phyloP scores from a whole-genome alignment of 2,113 vertebrate species.

The Pluvialis apricaria region DNA sequence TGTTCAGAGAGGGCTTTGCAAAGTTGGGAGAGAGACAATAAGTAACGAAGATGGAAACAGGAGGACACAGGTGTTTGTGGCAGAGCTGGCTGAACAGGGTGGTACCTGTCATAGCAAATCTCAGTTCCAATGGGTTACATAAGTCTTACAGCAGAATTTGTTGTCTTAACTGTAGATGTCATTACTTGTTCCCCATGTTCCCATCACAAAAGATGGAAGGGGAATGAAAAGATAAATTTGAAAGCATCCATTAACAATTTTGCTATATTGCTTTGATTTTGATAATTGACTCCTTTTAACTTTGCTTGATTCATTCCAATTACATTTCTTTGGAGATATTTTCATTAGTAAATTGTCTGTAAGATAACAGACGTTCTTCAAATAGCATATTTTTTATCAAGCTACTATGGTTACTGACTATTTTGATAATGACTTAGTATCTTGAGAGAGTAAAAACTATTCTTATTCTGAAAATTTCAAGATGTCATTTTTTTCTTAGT shows the following conservation, averaged over 20 bases:
- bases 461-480: neutral
- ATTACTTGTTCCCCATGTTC: neutral
- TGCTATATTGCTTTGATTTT: neutral
- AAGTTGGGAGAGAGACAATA: neutral
- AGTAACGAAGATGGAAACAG: neutral
- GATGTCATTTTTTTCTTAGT: neutral
- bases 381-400: neutral
- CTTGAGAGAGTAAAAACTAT: neutral
- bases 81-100: neutral
- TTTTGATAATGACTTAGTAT: neutral
- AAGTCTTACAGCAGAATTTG: neutral
- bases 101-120: rapidly evolving
- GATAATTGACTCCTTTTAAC: neutral
- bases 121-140: neutral
- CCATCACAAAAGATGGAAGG: neutral
- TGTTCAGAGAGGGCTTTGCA: neutral
- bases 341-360: neutral
- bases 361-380: neutral
- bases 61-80: too few relatives aligned
- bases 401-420: neutral
- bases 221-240: neutral
- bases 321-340: neutral
- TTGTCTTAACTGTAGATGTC: neutral
- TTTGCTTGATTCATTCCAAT: neutral
- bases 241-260: neutral